Base-by-base conservation (phyloP, 2,888 invertebrate species). In the Dilophus febrilis region DNA sequence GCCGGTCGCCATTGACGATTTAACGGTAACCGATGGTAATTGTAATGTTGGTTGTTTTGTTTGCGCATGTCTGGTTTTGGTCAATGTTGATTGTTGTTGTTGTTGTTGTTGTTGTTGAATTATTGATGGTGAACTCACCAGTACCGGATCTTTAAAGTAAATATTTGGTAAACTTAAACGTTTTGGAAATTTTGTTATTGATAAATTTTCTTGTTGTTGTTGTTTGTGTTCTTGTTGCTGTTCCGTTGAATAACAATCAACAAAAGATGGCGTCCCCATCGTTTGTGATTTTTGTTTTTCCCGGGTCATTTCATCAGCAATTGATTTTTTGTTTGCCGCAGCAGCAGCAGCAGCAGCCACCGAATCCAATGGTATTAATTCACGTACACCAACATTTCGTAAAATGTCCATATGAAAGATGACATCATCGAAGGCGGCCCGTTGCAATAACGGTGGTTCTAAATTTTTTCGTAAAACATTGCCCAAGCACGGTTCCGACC, bases 351-450 rank as follows among this genome's bases (percentile, higher is more conserved):
- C 33, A 17, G 8, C 18, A 19, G 19, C 13, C 4, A 56, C 56
- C 1, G 53, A 51, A 39, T 46, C 51, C 3, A 51, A 50, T 2
- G 13, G 4, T 5, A 27, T 50, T 38, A 60, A 60, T 50, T 67
- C 67, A 31, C 77, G 68, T 14, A 75, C 69, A 31, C 76, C 75
- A 46, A 85, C 74, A 56, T 85, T 84, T 37, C 86, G 65, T 70
- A 81, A 80, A 35, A 86, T 78, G 61, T 90, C 88, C 47, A 88
- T 76, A 41, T 77, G 72, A 64, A 84, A 88, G 6, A 61, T 50
- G 49, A 74, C 72, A 58, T 83, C 80, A 59, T 86, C 86, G 63
- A 88, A 85, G 32, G 85, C 79, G 34, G 86, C 86, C 59, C 86
- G 85, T 56, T 88, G 87, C 38, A 87, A 66, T 48, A 83, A 65